These are phyloP conservation scores for Axis porcinus DNA, from an alignment of 2,113 vertebrate species.

Conservation along the genomic window DNA sequence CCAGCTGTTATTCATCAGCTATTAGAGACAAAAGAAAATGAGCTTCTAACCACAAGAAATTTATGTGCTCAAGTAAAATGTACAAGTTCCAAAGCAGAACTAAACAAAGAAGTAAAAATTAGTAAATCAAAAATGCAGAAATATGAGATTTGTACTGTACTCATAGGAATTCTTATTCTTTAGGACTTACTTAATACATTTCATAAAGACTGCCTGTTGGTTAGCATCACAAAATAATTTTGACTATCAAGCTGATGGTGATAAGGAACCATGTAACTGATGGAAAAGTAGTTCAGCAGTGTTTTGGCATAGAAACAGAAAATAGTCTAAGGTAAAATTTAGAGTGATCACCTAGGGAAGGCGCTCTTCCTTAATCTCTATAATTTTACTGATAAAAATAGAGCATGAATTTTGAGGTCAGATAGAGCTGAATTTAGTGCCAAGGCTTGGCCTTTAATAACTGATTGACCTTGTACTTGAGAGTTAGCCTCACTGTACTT, in stretches of 20 bases:
- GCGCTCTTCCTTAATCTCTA: background rate
- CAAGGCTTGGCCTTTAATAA: background rate
- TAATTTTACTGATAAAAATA: constrained; percentile 39
- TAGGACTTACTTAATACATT: background rate
- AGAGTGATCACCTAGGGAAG: constrained; percentile 19
- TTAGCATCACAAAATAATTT: constrained; percentile 31
- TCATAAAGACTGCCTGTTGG: constrained; percentile 7
- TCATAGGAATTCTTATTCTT: constrained; percentile 20
- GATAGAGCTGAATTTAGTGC: background rate
- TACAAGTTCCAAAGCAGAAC: background rate
- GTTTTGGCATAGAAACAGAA: constrained; percentile 48
- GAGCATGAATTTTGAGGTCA: constrained; percentile 29
- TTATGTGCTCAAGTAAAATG: constrained; percentile 18
- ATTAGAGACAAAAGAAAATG: constrained; percentile 18
- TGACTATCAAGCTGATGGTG: background rate
- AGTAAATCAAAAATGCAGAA: background rate
- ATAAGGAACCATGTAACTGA: background rate
- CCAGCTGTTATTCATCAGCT: background rate
- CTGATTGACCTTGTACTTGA: background rate
- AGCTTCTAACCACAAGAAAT: background rate
- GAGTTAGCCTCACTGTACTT: background rate
- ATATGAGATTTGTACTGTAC: background rate
- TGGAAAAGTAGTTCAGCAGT: constrained; percentile 43
- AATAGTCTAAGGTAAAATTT: constrained; percentile 36
- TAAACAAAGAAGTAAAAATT: constrained; percentile 23